phyloP scores from a whole-genome alignment of 2,797 vertebrate genomes.

The Micrastur ruficollis region DNA sequence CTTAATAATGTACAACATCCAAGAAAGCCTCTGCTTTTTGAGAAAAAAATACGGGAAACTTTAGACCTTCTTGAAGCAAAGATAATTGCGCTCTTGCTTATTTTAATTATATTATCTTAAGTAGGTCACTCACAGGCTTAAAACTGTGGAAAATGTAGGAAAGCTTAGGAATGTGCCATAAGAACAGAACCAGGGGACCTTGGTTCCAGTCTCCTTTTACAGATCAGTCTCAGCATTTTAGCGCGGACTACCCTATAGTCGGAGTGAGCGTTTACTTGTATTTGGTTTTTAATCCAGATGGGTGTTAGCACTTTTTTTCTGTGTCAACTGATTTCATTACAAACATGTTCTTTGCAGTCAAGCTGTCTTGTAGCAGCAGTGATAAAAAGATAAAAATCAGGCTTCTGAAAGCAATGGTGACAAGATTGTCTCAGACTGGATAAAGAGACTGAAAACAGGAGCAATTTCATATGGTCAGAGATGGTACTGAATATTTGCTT shows the following conservation, averaged over 20 bases:
- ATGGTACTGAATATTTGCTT: not conserved
- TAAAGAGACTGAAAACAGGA: not conserved
- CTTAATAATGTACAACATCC: not conserved
- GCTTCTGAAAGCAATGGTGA: not conserved
- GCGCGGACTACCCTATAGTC: not conserved
- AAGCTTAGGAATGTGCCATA: not conserved
- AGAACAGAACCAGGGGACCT: not conserved
- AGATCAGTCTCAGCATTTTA: not conserved
- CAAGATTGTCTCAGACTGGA: not conserved
- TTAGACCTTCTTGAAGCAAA: not conserved
- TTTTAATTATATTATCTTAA: not conserved
- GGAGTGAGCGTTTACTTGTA: not conserved
- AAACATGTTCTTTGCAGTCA: not conserved
- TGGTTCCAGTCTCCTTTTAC: not conserved
- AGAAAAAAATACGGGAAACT: not conserved
- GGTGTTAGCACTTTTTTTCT: conserved; percentile 2
- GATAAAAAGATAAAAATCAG: conserved; percentile 39
- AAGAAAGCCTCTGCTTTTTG: not conserved
- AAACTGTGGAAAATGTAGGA: not conserved
- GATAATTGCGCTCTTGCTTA: not conserved
- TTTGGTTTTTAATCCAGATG: not conserved
- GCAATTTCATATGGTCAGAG: not conserved
- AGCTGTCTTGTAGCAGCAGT: conserved; percentile 10
- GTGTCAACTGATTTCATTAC: conserved; percentile 37
- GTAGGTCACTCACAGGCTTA: not conserved